These are phyloP conservation scores for Heteractis magnifica DNA, from an alignment of 92 coral and sea anemone species.

Conservation along the genomic window DNA sequence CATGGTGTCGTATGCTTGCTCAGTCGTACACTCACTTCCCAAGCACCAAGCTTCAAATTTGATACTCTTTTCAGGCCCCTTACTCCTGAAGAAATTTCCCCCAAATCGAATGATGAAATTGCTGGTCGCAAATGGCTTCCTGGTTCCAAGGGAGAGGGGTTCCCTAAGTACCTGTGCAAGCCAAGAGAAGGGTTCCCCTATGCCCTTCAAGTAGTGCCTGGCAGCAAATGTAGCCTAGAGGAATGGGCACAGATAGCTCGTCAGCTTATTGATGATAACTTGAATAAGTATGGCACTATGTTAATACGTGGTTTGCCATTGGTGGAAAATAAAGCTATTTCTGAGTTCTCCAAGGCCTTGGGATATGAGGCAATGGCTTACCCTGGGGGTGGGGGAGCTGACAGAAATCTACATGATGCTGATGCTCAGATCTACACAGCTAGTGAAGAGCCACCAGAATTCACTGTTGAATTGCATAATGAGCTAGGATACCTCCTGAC, in stretches of 20 bases:
- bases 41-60: background rate
- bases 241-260: conserved; percentile 42
- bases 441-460: conserved; percentile 84
- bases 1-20: background rate
- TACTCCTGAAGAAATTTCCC: conserved; percentile 33
- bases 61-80: conserved; percentile 14
- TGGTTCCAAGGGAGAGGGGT: conserved; percentile 35
- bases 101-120: conserved; percentile 21
- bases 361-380: conserved; percentile 77
- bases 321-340: conserved; percentile 45
- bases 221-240: conserved; percentile 20
- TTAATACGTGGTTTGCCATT: conserved; percentile 81
- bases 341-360: conserved; percentile 57
- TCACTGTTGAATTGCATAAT: conserved; percentile 75
- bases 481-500: conserved; percentile 83
- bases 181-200: conserved; percentile 37
- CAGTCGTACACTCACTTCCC: background rate
- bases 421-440: conserved; percentile 72
- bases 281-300: conserved; percentile 68
- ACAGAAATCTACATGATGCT: conserved; percentile 61
- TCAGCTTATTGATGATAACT: conserved; percentile 36
- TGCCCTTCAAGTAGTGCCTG: conserved; percentile 22
- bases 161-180: conserved; percentile 32
- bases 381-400: conserved; percentile 80
- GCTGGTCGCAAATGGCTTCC: conserved; percentile 46